Evolutionary conservation across 2,888 invertebrate species (phyloP).

Genomic region (Brachyptera putata): DNA sequence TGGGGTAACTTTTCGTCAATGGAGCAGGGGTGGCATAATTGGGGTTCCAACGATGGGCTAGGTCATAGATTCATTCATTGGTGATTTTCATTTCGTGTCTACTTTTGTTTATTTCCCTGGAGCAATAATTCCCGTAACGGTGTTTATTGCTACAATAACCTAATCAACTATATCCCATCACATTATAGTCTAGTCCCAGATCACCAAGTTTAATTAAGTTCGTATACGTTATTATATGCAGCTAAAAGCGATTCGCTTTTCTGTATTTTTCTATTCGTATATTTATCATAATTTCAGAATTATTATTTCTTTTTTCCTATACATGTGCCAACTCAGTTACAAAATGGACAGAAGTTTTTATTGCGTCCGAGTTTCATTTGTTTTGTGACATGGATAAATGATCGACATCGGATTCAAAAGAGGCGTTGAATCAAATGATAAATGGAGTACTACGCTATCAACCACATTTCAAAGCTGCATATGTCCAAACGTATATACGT

Average conservation of each 20-base stretch:
- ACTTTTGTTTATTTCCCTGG: conserved; percentile 20
- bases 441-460: conserved; percentile 12
- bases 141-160: conserved; percentile 18
- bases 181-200: conserved; percentile 2
- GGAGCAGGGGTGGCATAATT: conserved; percentile 22
- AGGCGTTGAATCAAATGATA: conserved; percentile 12
- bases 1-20: conserved; percentile 8
- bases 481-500: background rate
- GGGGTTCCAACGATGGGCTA: conserved; percentile 8
- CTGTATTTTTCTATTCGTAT: background rate
- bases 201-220: conserved; percentile 10
- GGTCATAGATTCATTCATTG: conserved; percentile 15
- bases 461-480: background rate
- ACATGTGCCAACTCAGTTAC: background rate
- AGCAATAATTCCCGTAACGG: conserved; percentile 7
- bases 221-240: background rate
- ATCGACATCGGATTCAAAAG: conserved; percentile 9
- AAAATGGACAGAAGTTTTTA: conserved; percentile 11
- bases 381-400: conserved; percentile 18
- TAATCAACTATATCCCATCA: conserved; percentile 7
- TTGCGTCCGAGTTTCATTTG: conserved; percentile 18
- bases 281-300: background rate
- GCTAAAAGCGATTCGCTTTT: background rate
- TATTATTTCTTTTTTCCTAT: background rate
- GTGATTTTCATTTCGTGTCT: conserved; percentile 19